phyloP scores from a whole-genome alignment of 1,140 invertebrate species.

The Drosophila lowei region DNA sequence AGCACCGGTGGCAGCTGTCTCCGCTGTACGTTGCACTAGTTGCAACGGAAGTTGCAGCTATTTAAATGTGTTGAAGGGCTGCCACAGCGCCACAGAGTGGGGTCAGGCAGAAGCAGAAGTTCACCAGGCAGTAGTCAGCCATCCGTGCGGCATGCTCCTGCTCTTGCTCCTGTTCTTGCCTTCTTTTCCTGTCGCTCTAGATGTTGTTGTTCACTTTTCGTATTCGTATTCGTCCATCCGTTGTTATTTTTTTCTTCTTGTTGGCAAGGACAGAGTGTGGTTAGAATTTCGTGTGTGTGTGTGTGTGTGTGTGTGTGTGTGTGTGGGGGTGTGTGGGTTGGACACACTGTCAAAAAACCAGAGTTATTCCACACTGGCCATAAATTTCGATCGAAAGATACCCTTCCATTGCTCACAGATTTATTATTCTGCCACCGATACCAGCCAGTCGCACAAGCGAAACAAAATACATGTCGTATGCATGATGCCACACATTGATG shows the following conservation, averaged over 20 bases:
- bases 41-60: conserved; percentile 71
- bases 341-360: conserved; percentile 3
- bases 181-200: conserved; percentile 7
- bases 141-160: conserved; percentile 14
- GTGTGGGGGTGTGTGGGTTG: too few species aligned
- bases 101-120: conserved; percentile 21
- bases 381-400: not conserved
- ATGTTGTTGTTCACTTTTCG: conserved; percentile 45
- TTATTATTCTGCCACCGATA: too few species aligned
- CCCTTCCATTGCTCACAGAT: too few species aligned
- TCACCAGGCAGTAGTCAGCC: conserved; percentile 21
- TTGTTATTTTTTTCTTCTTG: conserved; percentile 25
- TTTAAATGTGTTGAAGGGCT: conserved; percentile 66
- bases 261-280: conserved; percentile 15
- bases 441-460: too few species aligned
- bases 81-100: too few species aligned
- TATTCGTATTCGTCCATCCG: conserved; percentile 30
- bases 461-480: too few species aligned
- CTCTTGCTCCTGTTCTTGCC: not conserved
- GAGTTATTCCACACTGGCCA: too few species aligned
- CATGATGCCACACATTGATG: too few species aligned
- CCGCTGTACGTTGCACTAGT: conserved; percentile 49
- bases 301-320: not conserved
- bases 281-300: not conserved
- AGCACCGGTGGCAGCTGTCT: conserved; percentile 14